Conservation (phyloP, 2,888 invertebrate species). For the Laothoe populi region DNA sequence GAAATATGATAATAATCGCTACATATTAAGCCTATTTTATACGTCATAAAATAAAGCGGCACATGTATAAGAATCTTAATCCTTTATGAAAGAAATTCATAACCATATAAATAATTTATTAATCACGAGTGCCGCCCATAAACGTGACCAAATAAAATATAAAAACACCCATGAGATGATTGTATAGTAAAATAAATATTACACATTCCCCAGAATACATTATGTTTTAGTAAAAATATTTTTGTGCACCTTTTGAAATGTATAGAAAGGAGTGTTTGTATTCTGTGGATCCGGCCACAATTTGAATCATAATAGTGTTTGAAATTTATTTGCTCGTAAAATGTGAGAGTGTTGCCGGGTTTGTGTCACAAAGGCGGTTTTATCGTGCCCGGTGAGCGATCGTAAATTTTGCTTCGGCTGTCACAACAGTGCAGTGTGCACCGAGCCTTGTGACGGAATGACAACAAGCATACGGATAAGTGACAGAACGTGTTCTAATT, state of each 20-base stretch:
- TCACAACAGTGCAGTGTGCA: slow-evolving; percentile 66
- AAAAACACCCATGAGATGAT: slow-evolving; percentile 41
- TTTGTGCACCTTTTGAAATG: slow-evolving; percentile 66
- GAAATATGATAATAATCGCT: slow-evolving; percentile 66
- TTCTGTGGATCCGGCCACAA: slow-evolving; percentile 72
- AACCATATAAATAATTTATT: slow-evolving; percentile 68
- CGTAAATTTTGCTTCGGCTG: slow-evolving; percentile 81
- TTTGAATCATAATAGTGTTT: slow-evolving; percentile 84
- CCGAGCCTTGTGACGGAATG: slow-evolving; percentile 41
- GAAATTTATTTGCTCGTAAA: slow-evolving; percentile 84
- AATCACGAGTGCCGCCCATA: slow-evolving; percentile 60
- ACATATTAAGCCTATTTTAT: slow-evolving; percentile 53
- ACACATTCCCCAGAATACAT: slow-evolving; percentile 43
- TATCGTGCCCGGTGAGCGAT: slow-evolving; percentile 73
- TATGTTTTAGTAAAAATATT: slow-evolving; percentile 69
- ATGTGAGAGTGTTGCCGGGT: slow-evolving; percentile 73
- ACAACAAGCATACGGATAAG: neutral
- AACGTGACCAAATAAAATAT: slow-evolving; percentile 65
- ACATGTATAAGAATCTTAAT: slow-evolving; percentile 62
- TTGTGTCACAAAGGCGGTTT: slow-evolving; percentile 79
- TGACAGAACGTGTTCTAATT: slow-evolving; percentile 15
- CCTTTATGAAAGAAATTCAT: slow-evolving; percentile 65
- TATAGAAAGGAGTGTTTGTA: slow-evolving; percentile 75
- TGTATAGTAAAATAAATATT: slow-evolving; percentile 32
- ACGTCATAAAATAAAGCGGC: slow-evolving; percentile 58